These are phyloP conservation scores for Cydia splendana DNA, from an alignment of 1,140 invertebrate species.

Conservation along the genomic window DNA sequence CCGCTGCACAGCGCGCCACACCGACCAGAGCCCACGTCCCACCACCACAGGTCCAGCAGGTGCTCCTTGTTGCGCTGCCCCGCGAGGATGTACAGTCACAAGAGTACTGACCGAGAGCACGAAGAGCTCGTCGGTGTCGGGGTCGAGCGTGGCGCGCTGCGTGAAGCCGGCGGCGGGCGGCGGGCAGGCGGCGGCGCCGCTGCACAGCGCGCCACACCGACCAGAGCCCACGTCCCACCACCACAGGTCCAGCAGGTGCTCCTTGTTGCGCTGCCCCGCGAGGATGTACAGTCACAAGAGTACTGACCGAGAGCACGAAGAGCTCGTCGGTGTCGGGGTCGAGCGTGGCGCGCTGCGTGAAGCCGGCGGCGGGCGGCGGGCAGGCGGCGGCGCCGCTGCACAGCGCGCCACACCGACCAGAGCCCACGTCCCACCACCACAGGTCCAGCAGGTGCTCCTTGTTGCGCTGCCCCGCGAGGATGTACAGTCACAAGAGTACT, in stretches of 20 bases:
- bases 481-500: no score
- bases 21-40: no score
- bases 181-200: background rate
- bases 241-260: no score
- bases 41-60: no score
- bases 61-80: no score
- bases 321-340: constrained; percentile 88
- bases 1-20: no score
- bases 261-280: constrained; percentile 67
- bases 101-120: constrained; percentile 76
- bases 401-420: no score
- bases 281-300: constrained; percentile 91
- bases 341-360: constrained; percentile 70
- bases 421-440: no score
- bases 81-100: no score
- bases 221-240: no score
- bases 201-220: background rate
- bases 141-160: constrained; percentile 65
- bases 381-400: background rate
- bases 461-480: no score
- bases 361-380: background rate
- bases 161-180: constrained; percentile 51
- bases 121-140: constrained; percentile 90
- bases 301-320: constrained; percentile 85
- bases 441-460: no score